These are phyloP conservation scores for Trachelus stipa DNA, from an alignment of 2,888 invertebrate genomes.

Conservation along the genomic window DNA sequence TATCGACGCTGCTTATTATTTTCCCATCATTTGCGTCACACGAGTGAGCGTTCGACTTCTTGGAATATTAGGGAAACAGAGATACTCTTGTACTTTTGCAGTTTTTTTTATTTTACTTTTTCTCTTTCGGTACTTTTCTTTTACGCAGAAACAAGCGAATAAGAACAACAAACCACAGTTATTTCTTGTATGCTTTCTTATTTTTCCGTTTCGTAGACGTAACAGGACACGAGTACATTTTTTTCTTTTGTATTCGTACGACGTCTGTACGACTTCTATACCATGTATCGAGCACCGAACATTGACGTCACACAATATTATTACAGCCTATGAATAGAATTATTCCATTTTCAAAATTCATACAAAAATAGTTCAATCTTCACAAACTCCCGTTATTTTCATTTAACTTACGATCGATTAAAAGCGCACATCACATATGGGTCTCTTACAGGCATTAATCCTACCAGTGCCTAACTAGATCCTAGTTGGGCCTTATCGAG, in stretches of 20 bases:
- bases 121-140: constrained; percentile 20
- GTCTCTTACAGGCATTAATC: too few relatives aligned
- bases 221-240: not conserved
- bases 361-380: too few relatives aligned
- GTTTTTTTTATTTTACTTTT: constrained; percentile 8
- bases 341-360: too few relatives aligned
- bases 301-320: too few relatives aligned
- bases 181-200: constrained; percentile 5
- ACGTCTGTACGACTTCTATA: not conserved
- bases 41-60: not conserved
- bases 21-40: constrained; percentile 12
- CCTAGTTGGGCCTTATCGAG: too few relatives aligned
- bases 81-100: constrained; percentile 3
- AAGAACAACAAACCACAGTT: constrained; percentile 10
- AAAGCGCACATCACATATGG: too few relatives aligned
- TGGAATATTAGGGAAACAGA: not conserved
- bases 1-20: constrained; percentile 14
- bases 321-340: too few relatives aligned
- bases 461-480: not conserved
- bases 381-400: too few relatives aligned
- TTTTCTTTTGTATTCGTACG: not conserved
- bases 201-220: constrained; percentile 20
- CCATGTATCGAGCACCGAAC: too few relatives aligned
- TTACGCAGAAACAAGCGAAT: not conserved
- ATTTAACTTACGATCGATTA: too few relatives aligned